Evolutionary conservation across 2,113 vertebrate genomes (phyloP).

Genomic region (Pituophis catenifer): DNA sequence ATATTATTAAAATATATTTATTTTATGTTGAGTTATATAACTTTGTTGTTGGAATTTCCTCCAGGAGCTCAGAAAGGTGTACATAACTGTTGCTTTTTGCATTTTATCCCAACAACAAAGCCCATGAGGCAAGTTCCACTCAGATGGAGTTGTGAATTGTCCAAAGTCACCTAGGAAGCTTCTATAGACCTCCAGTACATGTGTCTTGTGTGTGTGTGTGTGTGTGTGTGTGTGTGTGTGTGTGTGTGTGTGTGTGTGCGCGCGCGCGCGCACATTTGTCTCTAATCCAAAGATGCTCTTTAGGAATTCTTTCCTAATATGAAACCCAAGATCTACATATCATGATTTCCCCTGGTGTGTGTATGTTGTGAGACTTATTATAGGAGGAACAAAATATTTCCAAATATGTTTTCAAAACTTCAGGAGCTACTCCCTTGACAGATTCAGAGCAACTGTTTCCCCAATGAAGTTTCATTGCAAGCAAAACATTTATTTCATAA

Average conservation of each 20-base stretch:
- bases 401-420: neutral
- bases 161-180: neutral
- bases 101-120: neutral
- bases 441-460: neutral
- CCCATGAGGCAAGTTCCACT: neutral
- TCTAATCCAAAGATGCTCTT: neutral
- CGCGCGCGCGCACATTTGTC: neutral
- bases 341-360: neutral
- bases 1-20: neutral
- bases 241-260: no score
- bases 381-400: neutral
- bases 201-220: neutral
- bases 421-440: neutral
- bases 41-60: neutral
- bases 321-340: neutral
- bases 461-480: neutral
- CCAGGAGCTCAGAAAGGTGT: neutral
- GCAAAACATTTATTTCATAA: neutral
- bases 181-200: neutral
- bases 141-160: neutral
- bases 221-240: neutral
- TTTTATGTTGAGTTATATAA: neutral
- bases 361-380: neutral
- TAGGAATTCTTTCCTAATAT: neutral
- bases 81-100: neutral